phyloP scores from a whole-genome alignment of 2,888 invertebrate genomes.

The Harmothoe impar region DNA sequence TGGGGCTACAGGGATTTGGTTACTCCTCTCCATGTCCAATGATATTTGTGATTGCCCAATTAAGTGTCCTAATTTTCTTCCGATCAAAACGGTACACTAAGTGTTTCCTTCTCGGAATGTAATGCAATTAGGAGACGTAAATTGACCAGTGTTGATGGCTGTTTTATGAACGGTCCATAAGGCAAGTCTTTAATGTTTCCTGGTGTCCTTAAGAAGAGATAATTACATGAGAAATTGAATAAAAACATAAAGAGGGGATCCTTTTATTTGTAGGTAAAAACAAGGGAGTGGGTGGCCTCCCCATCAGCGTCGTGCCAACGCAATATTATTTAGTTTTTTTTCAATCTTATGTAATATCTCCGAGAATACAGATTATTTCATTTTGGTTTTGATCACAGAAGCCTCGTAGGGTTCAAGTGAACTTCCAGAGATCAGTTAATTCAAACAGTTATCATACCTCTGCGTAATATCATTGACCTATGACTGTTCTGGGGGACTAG shows the following conservation, averaged over 20 bases:
- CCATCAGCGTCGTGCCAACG: neutral
- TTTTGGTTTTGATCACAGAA: too few species aligned
- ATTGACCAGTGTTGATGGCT: conserved; percentile 7
- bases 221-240: conserved; percentile 14
- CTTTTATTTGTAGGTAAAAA: neutral
- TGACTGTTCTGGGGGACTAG: too few species aligned
- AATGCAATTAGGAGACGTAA: conserved; percentile 14
- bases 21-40: neutral
- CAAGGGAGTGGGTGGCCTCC: neutral
- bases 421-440: too few species aligned
- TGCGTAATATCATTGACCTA: too few species aligned
- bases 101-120: neutral
- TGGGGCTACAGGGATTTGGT: neutral
- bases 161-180: conserved; percentile 21
- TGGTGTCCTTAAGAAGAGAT: neutral
- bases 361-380: too few species aligned
- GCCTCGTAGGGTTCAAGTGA: too few species aligned
- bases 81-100: conserved; percentile 13
- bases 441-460: too few species aligned
- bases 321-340: neutral
- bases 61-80: conserved; percentile 26
- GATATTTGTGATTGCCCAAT: neutral
- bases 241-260: conserved; percentile 22
- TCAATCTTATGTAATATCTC: too few species aligned
- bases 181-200: conserved; percentile 8